Evolutionary conservation across 2,888 invertebrate species (phyloP), one percentile per base, ranked within the genome.

Genomic region (Maniola hyperantus): DNA sequence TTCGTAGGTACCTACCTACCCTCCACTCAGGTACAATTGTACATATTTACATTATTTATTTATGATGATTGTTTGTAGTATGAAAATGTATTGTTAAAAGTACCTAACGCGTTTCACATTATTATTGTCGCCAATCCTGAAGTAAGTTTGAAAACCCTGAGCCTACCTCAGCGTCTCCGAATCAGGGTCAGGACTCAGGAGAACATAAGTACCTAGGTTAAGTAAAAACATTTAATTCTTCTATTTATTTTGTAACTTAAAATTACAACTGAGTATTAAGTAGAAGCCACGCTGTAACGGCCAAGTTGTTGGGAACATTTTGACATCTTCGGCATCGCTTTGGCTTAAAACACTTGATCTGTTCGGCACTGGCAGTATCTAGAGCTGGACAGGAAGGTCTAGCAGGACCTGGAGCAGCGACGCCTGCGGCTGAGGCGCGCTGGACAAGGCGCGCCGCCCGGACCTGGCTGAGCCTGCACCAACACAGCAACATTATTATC

Each of bases 391-490:
- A 7, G 5, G 4, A 6, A 5, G n/a, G 42, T 72, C 26, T 77
- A 88, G 71, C 89, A 89, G n/a, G 75, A 75, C 15, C 91, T 83
- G 70, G 78, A 84, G 83, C 96, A 96, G 70, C 93, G 91, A 55
- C 94, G 91, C 68, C 94, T 93, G 70, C 94, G 93, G n/a, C 86
- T 77, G 66, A 95, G 81, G 67, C 93, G 92, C 69, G 84, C 87
- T 0, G 95, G 95, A 76, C 96, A 96, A 0, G 93, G 83, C 72
- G 88, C 92, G 13, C 96, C 96, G 2, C 95, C 95, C 71, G 95
- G 94, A 60, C 92, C 88, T 0, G 95, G 88, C 69, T 92, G 91
- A 46, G 84, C 83, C 94, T 94, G 84, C 59, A 68, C 39, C 42
- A 4, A 51, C 48, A 48, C 2, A 18, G 10, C 8, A 6, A 2